Evolutionary conservation across 2,888 invertebrate species (phyloP), one percentile per base, ranked within the genome.

Genomic region (Caradrina kadenii): DNA sequence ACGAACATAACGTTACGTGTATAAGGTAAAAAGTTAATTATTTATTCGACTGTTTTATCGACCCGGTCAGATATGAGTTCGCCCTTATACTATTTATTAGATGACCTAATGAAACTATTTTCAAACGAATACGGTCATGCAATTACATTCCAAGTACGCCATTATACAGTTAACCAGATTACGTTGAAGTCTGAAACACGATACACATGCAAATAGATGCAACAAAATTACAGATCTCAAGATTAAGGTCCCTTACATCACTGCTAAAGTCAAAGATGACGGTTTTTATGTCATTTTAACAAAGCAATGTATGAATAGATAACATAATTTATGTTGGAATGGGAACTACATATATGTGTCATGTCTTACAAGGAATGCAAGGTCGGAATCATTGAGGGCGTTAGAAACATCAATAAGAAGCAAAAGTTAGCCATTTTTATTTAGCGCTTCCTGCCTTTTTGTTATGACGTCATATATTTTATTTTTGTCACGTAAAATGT

Each of bases 361-460:
- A 76, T 68, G 54, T 80, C 79, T 84, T 83, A 81, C 79, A 83
- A 86, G 75, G 86, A 75, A 67, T 66, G 77, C 91, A 90, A 92
- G 92, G 92, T 82, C 87, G 63, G 75, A 90, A 82, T 85, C 35
- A 89, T 92, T 89, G 81, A 81, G 65, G 66, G 73, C 70, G 73
- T 72, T 82, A 66, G 61, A 59, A 67, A 69, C 60, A 59, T 63
- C 60, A 65, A 55, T 77, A 63, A 70, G 78, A 56, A 66, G 53
- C 54, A 80, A 72, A 81, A 73, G 69, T 66, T 66, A 42, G 49
- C 50, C 45, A 42, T 70, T 77, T 76, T 78, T 70, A 73, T 74
- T 78, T 55, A 55, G 42, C 39, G 50, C 54, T 74, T 78, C 78
- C 78, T 66, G 78, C 53, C 60, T 63, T 74, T 78, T 56, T 19